Conservation (phyloP, 2,113 vertebrate genomes). For the Pleuronectes platessa region DNA sequence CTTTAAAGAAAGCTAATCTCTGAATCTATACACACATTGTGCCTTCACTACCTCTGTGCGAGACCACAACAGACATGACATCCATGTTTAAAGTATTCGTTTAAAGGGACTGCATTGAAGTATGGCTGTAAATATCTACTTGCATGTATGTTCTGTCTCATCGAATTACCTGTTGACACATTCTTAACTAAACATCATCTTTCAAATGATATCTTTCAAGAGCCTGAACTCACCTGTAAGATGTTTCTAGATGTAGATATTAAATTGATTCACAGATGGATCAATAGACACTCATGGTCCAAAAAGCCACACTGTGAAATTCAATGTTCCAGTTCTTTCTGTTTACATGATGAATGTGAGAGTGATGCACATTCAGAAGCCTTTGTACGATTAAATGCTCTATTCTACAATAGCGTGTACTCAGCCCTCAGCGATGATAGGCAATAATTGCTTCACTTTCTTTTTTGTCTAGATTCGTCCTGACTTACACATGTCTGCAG, state of each 20-base stretch:
- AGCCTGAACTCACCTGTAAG: conserved; percentile 5
- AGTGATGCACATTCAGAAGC: background rate
- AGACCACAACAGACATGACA: background rate
- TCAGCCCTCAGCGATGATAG: conserved; percentile 1
- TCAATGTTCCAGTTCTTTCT: too few relatives aligned
- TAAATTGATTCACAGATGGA: background rate
- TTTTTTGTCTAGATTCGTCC: background rate
- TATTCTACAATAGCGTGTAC: background rate
- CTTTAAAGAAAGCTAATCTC: background rate
- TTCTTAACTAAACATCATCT: background rate
- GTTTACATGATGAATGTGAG: background rate
- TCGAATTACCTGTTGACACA: background rate
- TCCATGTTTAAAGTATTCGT: conserved; percentile 13
- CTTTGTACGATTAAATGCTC: background rate
- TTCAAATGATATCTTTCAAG: background rate
- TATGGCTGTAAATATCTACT: conserved; percentile 42
- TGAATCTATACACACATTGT: background rate
- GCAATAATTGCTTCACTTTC: conserved; percentile 31
- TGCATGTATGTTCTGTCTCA: background rate
- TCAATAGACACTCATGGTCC: background rate
- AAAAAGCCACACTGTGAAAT: conserved; percentile 5
- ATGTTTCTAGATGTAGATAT: background rate
- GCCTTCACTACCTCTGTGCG: background rate
- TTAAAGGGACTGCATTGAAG: conserved; percentile 36
- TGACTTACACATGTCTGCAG: background rate